Conservation (phyloP, 2,797 vertebrate genomes). For the Sebastes itinus region DNA sequence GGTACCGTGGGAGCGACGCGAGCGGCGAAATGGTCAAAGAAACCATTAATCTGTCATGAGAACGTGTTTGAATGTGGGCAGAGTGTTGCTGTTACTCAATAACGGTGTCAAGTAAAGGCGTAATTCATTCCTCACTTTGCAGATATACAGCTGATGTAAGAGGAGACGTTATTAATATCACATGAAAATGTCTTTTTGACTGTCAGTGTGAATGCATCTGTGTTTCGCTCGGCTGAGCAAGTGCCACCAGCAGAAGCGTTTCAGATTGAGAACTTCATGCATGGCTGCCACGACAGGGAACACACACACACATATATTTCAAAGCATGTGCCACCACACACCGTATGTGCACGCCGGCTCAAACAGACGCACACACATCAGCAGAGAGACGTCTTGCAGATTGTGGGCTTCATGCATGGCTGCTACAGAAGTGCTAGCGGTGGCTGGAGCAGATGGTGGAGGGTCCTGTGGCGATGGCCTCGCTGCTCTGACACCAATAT, state of each 20-base stretch:
- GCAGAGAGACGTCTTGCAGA: slow-evolving; percentile 69
- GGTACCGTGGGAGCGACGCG: background rate
- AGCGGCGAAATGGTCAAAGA: background rate
- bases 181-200: slow-evolving; percentile 24
- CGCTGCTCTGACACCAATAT: slow-evolving; percentile 65
- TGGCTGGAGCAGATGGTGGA: slow-evolving; percentile 77
- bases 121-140: background rate
- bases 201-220: slow-evolving; percentile 13
- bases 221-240: slow-evolving; percentile 48
- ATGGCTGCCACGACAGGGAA: slow-evolving; percentile 51
- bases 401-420: slow-evolving; percentile 76
- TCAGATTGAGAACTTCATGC: slow-evolving; percentile 67
- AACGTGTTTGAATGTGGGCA: background rate
- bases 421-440: slow-evolving; percentile 67
- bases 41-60: background rate
- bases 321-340: slow-evolving; percentile 26
- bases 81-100: background rate
- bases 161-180: slow-evolving; percentile 25
- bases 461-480: slow-evolving; percentile 74
- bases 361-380: slow-evolving; percentile 41
- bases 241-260: slow-evolving; percentile 60
- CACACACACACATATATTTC: background rate
- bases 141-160: slow-evolving; percentile 18
- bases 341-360: background rate
- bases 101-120: background rate